phyloP scores from a whole-genome alignment of 2,113 vertebrate genomes.

The Pseudonaja textilis region DNA sequence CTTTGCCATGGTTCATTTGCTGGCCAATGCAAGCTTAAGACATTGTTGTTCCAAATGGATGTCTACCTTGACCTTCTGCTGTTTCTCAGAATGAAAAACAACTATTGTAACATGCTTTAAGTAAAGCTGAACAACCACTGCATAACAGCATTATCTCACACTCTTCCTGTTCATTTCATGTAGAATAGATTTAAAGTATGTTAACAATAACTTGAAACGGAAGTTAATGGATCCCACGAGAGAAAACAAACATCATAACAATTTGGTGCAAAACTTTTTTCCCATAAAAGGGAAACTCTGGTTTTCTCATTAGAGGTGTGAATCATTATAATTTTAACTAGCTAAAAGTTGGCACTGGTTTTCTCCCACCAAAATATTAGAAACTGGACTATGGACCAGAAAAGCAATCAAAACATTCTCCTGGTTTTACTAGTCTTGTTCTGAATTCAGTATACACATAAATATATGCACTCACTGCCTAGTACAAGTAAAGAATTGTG shows the following conservation, averaged over 20 bases:
- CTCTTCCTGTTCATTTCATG: not conserved
- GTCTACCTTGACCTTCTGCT: conserved; percentile 9
- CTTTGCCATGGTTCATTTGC: not conserved
- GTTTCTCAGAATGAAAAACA: not conserved
- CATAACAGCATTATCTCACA: not conserved
- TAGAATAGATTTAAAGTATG: not conserved
- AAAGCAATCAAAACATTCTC: not conserved
- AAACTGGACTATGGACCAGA: rapidly evolving
- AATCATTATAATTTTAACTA: not conserved
- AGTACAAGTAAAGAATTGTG: not conserved
- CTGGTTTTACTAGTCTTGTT: not conserved
- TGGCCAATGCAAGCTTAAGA: not conserved
- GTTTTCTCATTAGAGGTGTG: not conserved
- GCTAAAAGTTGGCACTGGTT: not conserved
- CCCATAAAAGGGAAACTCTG: conserved; percentile 14
- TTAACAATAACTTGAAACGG: not conserved
- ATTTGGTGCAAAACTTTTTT: not conserved
- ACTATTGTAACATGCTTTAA: not conserved
- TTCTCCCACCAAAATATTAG: conserved; percentile 1
- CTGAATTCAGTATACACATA: not conserved
- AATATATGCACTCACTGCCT: not conserved
- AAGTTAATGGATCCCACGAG: not conserved
- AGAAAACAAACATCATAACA: not conserved
- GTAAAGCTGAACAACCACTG: not conserved
- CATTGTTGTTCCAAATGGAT: not conserved